phyloP scores from a whole-genome alignment of 2,888 invertebrate genomes.

The Calameuta pallipes region DNA sequence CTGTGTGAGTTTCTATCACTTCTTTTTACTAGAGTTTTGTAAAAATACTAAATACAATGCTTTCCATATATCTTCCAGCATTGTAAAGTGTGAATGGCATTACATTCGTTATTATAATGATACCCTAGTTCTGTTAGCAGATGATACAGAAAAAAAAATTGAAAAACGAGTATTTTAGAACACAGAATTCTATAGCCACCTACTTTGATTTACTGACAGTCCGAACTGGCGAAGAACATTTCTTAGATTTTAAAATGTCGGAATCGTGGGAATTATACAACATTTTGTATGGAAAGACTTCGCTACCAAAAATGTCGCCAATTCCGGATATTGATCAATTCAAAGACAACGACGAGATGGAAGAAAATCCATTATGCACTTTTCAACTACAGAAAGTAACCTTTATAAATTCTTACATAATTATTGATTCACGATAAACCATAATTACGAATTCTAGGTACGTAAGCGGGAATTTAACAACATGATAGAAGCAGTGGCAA shows the following conservation, averaged over 20 bases:
- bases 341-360: conserved; percentile 24
- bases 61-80: too few relatives aligned
- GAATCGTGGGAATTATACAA: conserved; percentile 16
- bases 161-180: background rate
- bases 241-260: conserved; percentile 19
- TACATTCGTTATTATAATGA: too few relatives aligned
- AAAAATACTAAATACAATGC: too few relatives aligned
- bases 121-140: too few relatives aligned
- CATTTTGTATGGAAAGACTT: conserved; percentile 20
- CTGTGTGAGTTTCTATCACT: too few relatives aligned
- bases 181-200: background rate
- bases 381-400: conserved; percentile 38
- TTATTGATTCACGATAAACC: background rate
- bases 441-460: conserved; percentile 21
- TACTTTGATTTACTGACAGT: background rate
- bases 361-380: conserved; percentile 29
- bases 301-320: conserved; percentile 21
- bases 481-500: conserved; percentile 33
- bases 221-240: background rate
- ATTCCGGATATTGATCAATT: conserved; percentile 22
- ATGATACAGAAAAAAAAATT: background rate
- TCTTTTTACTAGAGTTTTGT: too few relatives aligned
- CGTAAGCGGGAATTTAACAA: conserved; percentile 32
- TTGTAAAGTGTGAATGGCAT: too few relatives aligned
- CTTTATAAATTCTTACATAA: background rate